phyloP scores from a whole-genome alignment of 2,113 vertebrate genomes.

The Microcebus ravelobensis region DNA sequence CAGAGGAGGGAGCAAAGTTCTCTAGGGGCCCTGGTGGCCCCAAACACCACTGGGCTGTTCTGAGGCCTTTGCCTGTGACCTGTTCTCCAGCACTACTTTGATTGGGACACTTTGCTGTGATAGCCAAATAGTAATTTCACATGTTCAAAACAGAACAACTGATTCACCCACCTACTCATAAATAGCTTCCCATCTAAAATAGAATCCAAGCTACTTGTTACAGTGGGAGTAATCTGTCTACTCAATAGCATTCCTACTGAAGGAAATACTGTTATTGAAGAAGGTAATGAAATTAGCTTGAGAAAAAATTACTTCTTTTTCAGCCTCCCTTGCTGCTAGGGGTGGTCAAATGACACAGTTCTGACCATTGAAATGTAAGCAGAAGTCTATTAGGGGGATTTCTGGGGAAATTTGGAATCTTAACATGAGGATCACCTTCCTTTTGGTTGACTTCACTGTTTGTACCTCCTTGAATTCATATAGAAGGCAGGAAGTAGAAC shows the following conservation, averaged over 20 bases:
- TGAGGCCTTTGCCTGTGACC: neutral
- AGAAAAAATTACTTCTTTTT: neutral
- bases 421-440: neutral
- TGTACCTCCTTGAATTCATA: neutral
- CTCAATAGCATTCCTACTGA: neutral
- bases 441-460: neutral
- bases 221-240: neutral
- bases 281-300: neutral
- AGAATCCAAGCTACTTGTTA: neutral
- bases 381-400: neutral
- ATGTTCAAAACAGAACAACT: neutral
- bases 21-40: neutral
- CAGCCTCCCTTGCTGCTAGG: neutral
- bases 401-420: neutral
- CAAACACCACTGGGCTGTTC: neutral
- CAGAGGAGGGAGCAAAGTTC: neutral
- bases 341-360: neutral
- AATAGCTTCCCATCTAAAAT: neutral
- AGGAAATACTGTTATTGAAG: neutral
- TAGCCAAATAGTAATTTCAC: neutral
- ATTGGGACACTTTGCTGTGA: neutral
- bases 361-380: neutral
- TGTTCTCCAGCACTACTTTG: neutral
- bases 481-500: neutral
- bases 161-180: neutral